A percentile compares a stretch with the other conserved stretches of the same genome.
These are phyloP conservation scores for Melieria picta DNA, from an alignment of 2,888 invertebrate species.

Conservation along the genomic window DNA sequence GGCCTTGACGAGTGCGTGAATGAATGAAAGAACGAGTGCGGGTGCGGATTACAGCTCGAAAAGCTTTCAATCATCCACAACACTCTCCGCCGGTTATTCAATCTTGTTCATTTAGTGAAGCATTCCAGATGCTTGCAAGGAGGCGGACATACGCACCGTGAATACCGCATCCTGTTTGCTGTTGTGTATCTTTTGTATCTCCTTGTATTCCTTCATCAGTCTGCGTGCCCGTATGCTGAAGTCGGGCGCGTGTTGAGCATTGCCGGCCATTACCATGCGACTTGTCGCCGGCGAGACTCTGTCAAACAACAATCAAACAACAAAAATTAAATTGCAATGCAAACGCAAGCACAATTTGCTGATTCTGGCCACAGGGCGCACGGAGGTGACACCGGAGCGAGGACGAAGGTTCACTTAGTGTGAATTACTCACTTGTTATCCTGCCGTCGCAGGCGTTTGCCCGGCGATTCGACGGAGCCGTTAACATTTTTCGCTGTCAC, in stretches of 20 bases:
- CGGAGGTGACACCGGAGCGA: slow-evolving; percentile 1
- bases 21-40: background rate
- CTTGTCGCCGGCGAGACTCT: slow-evolving; percentile 67
- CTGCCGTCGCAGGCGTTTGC: slow-evolving; percentile 56
- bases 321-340: background rate
- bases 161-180: slow-evolving; percentile 78
- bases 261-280: slow-evolving; percentile 62
- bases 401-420: background rate
- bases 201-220: slow-evolving; percentile 86
- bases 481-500: slow-evolving; percentile 51
- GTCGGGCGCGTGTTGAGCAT: slow-evolving; percentile 63
- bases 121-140: background rate
- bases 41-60: too few species aligned
- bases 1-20: background rate
- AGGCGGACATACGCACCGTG: slow-evolving; percentile 68
- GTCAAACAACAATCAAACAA: slow-evolving; percentile 33
- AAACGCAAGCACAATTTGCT: background rate
- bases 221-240: slow-evolving; percentile 78
- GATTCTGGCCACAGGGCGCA: background rate
- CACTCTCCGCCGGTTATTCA: too few species aligned
- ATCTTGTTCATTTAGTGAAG: too few species aligned
- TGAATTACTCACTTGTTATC: slow-evolving; percentile 54
- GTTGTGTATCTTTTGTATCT: slow-evolving; percentile 79
- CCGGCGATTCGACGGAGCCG: slow-evolving; percentile 52
- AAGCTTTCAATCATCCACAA: too few species aligned